Percentiles rank a stretch among this genome's conserved stretches.
Evolutionary conservation across 1,140 invertebrate species (phyloP).

Genomic region (Zaprionus camerounensis): DNA sequence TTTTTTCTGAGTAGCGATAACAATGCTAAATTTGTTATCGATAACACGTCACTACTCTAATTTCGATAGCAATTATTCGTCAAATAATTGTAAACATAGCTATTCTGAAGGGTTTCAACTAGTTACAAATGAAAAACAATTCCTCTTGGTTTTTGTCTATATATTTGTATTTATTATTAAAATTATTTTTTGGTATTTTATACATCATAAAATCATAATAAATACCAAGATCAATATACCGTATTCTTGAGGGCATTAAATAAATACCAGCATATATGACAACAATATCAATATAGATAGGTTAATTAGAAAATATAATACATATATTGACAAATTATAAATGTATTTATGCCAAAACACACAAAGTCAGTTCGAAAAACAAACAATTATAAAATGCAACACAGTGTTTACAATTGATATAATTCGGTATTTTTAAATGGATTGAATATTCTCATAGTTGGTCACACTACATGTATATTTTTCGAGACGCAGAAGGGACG

Average conservation of each 20-base stretch:
- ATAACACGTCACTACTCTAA: slow-evolving; percentile 1
- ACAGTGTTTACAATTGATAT: slow-evolving; percentile 58
- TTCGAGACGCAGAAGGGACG: slow-evolving; percentile 78
- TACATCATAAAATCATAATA: background rate
- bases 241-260: background rate
- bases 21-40: slow-evolving; percentile 22
- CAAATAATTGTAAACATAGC: background rate
- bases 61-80: slow-evolving; percentile 17
- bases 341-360: background rate
- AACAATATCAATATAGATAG: background rate
- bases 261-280: background rate
- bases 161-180: background rate
- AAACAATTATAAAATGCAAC: slow-evolving; percentile 27
- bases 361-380: background rate
- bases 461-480: slow-evolving; percentile 61
- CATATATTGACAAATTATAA: background rate
- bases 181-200: background rate
- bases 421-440: slow-evolving; percentile 21
- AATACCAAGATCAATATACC: background rate
- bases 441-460: slow-evolving; percentile 24
- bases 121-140: background rate
- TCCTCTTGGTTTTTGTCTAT: too few species aligned
- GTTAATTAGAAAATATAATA: background rate
- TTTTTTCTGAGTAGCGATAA: slow-evolving; percentile 55
- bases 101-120: background rate